phyloP scores from a whole-genome alignment of 2,113 vertebrate species.

The Furnarius figulus region DNA sequence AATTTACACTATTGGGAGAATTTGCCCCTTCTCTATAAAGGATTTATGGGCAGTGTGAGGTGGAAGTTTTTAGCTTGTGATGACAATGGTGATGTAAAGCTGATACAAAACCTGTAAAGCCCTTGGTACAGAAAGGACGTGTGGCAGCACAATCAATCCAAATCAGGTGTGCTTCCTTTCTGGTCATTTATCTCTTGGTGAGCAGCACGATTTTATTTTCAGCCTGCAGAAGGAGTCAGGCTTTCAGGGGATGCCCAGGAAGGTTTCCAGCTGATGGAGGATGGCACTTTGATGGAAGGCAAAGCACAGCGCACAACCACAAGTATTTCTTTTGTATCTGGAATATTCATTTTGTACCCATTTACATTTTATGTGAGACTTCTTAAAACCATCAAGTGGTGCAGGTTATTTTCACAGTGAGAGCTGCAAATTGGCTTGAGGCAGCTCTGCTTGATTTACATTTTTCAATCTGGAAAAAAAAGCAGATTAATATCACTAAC shows the following conservation, averaged over 20 bases:
- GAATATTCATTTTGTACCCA: constrained; percentile 58
- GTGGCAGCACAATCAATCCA: background rate
- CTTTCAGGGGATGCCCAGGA: background rate
- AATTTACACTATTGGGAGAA: background rate
- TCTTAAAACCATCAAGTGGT: constrained; percentile 50
- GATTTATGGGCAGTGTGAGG: background rate
- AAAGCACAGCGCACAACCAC: background rate
- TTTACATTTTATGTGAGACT: constrained; percentile 48
- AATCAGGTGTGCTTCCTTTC: background rate
- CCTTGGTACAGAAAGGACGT: background rate
- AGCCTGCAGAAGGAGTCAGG: background rate
- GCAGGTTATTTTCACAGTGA: constrained; percentile 65
- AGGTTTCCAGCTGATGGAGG: background rate
- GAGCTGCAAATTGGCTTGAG: constrained; percentile 56
- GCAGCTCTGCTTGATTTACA: constrained; percentile 62
- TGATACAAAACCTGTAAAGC: background rate
- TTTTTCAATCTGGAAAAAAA: constrained; percentile 62
- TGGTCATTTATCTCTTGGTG: background rate
- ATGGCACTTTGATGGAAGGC: background rate
- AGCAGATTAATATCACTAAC: constrained; percentile 64
- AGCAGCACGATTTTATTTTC: background rate
- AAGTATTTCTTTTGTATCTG: constrained; percentile 32
- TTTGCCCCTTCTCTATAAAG: fast-evolving
- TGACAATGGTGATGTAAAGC: background rate
- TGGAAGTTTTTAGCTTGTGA: background rate